phyloP scores from a whole-genome alignment of 1,140 invertebrate genomes.

The Psix sp. region DNA sequence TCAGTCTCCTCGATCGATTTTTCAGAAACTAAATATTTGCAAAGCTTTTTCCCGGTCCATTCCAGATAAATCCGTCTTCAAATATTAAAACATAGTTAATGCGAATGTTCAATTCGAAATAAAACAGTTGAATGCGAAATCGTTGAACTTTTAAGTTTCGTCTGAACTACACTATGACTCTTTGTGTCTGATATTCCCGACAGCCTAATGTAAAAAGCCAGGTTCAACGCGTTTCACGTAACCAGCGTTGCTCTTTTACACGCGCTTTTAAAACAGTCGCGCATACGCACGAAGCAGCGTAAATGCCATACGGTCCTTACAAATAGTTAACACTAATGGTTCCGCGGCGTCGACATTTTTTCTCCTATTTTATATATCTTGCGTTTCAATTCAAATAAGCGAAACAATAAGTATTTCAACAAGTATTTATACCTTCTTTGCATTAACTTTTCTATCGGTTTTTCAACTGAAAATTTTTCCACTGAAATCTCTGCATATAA shows the following conservation, averaged over 20 bases:
- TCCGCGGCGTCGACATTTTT: conserved; percentile 6
- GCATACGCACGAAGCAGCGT: conserved; percentile 2
- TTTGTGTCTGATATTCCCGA: conserved; percentile 30
- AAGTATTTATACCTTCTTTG: too few species aligned
- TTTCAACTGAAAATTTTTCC: neutral
- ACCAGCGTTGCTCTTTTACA: conserved; percentile 27
- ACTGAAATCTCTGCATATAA: too few species aligned
- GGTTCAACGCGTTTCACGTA: conserved; percentile 5
- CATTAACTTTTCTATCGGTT: too few species aligned
- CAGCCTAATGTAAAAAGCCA: conserved; percentile 30
- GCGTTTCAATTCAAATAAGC: too few species aligned
- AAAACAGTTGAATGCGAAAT: conserved; percentile 16
- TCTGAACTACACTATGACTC: conserved; percentile 27
- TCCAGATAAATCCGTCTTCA: too few species aligned
- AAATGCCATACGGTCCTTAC: conserved; percentile 19
- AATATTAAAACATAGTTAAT: too few species aligned
- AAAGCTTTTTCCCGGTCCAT: too few species aligned
- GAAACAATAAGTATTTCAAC: too few species aligned
- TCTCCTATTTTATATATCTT: neutral
- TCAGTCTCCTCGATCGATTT: neutral
- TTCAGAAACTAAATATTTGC: neutral
- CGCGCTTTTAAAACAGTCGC: conserved; percentile 25
- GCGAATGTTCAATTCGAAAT: neutral
- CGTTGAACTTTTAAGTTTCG: conserved; percentile 25
- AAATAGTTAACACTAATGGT: conserved; percentile 52